Conservation (phyloP, 1,140 invertebrate genomes). For the Drosophila tristis region DNA sequence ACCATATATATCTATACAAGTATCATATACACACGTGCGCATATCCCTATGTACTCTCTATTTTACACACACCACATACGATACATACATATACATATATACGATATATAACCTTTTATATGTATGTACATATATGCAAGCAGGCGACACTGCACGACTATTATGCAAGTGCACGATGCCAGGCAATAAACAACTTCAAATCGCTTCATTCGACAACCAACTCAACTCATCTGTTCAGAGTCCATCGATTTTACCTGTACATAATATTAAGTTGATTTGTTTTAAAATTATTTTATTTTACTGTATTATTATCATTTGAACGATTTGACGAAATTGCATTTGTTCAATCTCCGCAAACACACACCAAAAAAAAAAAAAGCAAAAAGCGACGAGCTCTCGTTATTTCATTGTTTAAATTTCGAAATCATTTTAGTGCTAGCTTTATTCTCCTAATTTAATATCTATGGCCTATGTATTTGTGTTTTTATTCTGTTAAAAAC, state of each 20-base stretch:
- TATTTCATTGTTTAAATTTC: slow-evolving; percentile 53
- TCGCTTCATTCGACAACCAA: slow-evolving; percentile 53
- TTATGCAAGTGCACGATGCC: slow-evolving; percentile 41
- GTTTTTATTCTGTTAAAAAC: slow-evolving; percentile 66
- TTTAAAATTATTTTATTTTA: slow-evolving; percentile 43
- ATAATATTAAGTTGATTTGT: slow-evolving; percentile 54
- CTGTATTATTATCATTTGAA: slow-evolving; percentile 26
- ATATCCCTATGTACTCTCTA: slow-evolving; percentile 75
- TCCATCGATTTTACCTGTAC: slow-evolving; percentile 53
- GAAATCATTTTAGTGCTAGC: slow-evolving; percentile 57
- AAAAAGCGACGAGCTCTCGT: slow-evolving; percentile 43
- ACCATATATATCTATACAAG: slow-evolving; percentile 17
- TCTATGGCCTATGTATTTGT: slow-evolving; percentile 48
- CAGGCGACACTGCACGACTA: slow-evolving; percentile 16
- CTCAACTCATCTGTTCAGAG: slow-evolving; percentile 19
- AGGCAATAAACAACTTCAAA: slow-evolving; percentile 65
- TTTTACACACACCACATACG: slow-evolving; percentile 53
- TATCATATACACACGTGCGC: slow-evolving; percentile 49
- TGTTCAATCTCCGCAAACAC: slow-evolving; percentile 60
- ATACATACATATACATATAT: slow-evolving; percentile 51
- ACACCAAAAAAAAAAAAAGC: slow-evolving; percentile 9
- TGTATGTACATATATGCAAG: slow-evolving; percentile 33
- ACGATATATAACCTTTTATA: slow-evolving; percentile 42
- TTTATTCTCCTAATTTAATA: slow-evolving; percentile 60
- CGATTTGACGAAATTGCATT: slow-evolving; percentile 63